phyloP scores from a whole-genome alignment of 2,113 vertebrate genomes.

The Hippocampus abdominalis region DNA sequence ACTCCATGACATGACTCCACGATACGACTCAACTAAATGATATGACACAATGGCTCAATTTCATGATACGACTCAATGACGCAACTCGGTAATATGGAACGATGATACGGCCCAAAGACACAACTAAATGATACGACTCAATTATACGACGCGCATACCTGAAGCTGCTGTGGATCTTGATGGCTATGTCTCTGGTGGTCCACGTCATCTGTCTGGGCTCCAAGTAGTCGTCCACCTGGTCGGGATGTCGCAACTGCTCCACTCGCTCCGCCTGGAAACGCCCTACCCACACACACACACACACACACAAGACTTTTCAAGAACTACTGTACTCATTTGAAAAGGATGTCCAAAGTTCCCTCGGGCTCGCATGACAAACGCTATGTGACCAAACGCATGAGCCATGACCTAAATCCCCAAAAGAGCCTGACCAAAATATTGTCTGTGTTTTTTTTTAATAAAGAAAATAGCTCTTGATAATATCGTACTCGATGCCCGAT shows the following conservation, averaged over 20 bases:
- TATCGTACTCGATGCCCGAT: not conserved
- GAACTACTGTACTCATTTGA: too few relatives aligned
- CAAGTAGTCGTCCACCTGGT: conserved; percentile 78
- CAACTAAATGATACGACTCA: not conserved
- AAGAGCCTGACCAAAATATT: too few relatives aligned
- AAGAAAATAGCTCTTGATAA: too few relatives aligned
- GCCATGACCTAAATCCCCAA: too few relatives aligned
- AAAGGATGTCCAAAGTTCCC: too few relatives aligned
- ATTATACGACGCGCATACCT: conserved; percentile 48
- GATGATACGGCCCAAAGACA: not conserved
- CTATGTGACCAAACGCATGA: too few relatives aligned
- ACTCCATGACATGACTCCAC: not conserved
- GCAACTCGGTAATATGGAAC: too few relatives aligned
- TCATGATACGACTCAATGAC: not conserved
- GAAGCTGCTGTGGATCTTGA: conserved; percentile 84
- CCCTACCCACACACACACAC: conserved; percentile 46
- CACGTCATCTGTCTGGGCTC: conserved; percentile 77
- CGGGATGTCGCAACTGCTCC: conserved; percentile 77
- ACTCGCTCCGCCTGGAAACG: conserved; percentile 82
- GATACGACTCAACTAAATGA: not conserved
- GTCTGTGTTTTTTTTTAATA: too few relatives aligned
- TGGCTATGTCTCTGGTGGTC: conserved; percentile 87
- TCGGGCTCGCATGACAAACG: too few relatives aligned
- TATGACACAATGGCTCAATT: not conserved
- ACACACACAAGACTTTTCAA: not conserved